A percentile compares a stretch with the other conserved stretches of the same genome.
Conservation (phyloP, 1,140 invertebrate species). For the Megathymus violae region DNA sequence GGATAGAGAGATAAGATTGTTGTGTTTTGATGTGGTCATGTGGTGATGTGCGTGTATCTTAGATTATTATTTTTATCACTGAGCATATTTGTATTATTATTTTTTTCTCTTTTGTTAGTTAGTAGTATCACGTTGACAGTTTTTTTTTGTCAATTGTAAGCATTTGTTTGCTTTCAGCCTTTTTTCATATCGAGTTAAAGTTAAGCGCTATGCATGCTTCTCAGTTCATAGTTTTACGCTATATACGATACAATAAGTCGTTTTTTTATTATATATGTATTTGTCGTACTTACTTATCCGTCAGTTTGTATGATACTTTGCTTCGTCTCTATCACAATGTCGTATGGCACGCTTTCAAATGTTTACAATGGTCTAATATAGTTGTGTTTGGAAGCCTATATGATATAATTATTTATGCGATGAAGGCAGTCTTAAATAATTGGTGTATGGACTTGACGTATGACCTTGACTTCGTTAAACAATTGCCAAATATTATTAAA, state of each 20-base stretch:
- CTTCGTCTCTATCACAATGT: slow-evolving; percentile 68
- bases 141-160: slow-evolving; percentile 82
- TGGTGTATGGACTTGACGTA: not conserved
- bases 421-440: not conserved
- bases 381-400: slow-evolving; percentile 68
- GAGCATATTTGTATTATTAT: slow-evolving; percentile 28
- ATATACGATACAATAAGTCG: slow-evolving; percentile 57
- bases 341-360: slow-evolving; percentile 81
- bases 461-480: too few relatives aligned
- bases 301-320: slow-evolving; percentile 68
- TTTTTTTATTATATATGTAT: slow-evolving; percentile 70
- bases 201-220: slow-evolving; percentile 80
- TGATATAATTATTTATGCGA: slow-evolving; percentile 30
- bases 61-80: slow-evolving; percentile 41
- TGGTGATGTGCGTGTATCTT: slow-evolving; percentile 42
- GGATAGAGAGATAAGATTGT: slow-evolving; percentile 30
- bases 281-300: slow-evolving; percentile 80
- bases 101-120: slow-evolving; percentile 51
- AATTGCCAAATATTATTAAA: not conserved
- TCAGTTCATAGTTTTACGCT: slow-evolving; percentile 80
- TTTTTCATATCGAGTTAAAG: slow-evolving; percentile 54
- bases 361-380: slow-evolving; percentile 78
- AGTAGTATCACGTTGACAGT: slow-evolving; percentile 54
- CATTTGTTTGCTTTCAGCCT: slow-evolving; percentile 81
- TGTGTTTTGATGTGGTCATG: slow-evolving; percentile 23